Percentiles rank a stretch among this genome's conserved stretches.
Evolutionary conservation across 2,888 invertebrate species (phyloP).

Genomic region (Cynaeus angustus): DNA sequence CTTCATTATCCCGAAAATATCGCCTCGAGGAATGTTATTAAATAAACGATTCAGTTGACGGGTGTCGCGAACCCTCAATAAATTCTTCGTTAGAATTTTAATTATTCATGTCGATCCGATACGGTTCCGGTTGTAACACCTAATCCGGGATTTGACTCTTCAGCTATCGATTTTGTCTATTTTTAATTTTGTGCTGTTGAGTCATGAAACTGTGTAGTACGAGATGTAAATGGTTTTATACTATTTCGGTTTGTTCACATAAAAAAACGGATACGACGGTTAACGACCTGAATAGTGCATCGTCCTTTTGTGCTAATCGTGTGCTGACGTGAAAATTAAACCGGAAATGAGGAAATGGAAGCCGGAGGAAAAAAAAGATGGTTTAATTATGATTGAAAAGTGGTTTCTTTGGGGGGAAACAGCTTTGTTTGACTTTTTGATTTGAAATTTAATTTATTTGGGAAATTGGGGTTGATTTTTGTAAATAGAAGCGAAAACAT

Average conservation of each 20-base stretch:
- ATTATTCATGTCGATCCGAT: slow-evolving; percentile 12
- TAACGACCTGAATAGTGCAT: slow-evolving; percentile 2
- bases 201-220: neutral
- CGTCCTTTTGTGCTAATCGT: slow-evolving; percentile 4
- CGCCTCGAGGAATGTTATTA: slow-evolving; percentile 17
- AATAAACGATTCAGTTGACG: slow-evolving; percentile 26
- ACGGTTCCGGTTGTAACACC: slow-evolving; percentile 1
- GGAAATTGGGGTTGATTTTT: no score
- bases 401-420: no score
- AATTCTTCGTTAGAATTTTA: slow-evolving; percentile 27
- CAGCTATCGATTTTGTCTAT: slow-evolving; percentile 11
- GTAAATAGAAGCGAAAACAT: no score
- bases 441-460: no score
- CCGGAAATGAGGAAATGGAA: neutral
- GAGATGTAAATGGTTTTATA: slow-evolving; percentile 11
- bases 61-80: slow-evolving; percentile 11
- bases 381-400: no score
- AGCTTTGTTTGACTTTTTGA: no score
- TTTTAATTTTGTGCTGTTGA: slow-evolving; percentile 6
- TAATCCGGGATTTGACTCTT: slow-evolving; percentile 14
- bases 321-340: neutral
- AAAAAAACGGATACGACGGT: neutral
- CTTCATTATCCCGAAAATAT: slow-evolving; percentile 19
- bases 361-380: neutral
- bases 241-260: neutral